Evolutionary conservation across 2,797 vertebrate genomes (phyloP).

Genomic region (Lepidocolaptes lacrymiger): DNA sequence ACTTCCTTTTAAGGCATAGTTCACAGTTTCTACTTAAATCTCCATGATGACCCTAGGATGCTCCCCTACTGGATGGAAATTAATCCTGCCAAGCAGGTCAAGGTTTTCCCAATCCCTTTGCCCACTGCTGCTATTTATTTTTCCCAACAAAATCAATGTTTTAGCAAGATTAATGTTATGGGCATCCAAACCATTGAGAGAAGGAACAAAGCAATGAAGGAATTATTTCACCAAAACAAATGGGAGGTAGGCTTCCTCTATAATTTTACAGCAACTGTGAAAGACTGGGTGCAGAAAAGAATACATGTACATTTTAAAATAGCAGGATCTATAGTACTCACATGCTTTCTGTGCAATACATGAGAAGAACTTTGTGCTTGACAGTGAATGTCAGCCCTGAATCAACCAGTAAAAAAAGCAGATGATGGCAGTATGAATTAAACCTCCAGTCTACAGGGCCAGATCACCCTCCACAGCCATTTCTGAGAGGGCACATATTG

Average conservation of each 20-base stretch:
- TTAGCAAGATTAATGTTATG: background rate
- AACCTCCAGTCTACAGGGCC: background rate
- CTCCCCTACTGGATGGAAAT: background rate
- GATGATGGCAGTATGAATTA: background rate
- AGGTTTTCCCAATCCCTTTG: background rate
- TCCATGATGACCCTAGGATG: background rate
- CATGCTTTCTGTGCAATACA: background rate
- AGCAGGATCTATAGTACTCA: background rate
- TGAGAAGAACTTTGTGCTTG: background rate
- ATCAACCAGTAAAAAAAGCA: background rate
- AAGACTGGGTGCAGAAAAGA: background rate
- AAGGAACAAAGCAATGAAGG: background rate
- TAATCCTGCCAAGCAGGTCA: background rate
- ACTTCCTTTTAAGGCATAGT: background rate
- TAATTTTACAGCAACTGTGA: background rate
- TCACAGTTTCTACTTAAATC: background rate
- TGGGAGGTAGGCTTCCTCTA: background rate
- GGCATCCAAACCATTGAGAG: background rate
- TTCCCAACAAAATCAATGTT: background rate
- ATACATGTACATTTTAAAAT: fast-evolving
- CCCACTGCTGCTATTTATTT: background rate
- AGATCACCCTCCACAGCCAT: background rate
- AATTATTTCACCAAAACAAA: background rate
- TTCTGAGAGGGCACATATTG: background rate
- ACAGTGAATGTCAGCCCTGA: background rate